Percentiles rank a stretch among this genome's conserved stretches.
Evolutionary conservation across 1,140 invertebrate species (phyloP).

Genomic region (Drosophila sucinea): DNA sequence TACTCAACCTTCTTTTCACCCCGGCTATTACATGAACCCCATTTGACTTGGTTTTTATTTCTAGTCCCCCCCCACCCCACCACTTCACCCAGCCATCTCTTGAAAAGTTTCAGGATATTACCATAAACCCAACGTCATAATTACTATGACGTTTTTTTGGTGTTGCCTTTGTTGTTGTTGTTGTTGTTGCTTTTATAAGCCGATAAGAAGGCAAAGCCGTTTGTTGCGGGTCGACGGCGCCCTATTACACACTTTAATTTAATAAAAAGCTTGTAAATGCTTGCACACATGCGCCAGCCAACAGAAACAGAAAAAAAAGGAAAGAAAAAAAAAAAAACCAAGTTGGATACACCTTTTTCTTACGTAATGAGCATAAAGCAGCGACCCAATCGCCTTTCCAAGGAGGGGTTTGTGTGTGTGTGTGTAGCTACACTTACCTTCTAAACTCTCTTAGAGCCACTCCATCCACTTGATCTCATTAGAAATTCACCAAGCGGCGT

Average conservation of each 20-base stretch:
- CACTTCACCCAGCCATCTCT: no score
- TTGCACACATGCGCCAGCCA: constrained; percentile 54
- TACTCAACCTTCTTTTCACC: not conserved
- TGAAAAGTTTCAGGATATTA: constrained; percentile 48
- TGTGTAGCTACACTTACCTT: constrained; percentile 42
- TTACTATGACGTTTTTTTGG: constrained; percentile 69
- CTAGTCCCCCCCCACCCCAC: not conserved
- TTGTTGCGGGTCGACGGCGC: constrained; percentile 54
- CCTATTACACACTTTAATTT: constrained; percentile 79
- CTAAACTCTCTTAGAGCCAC: not conserved
- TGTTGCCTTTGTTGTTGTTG: constrained; percentile 36
- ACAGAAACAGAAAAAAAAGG: not conserved
- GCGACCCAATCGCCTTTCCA: constrained; percentile 2
- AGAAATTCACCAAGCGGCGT: constrained; percentile 65
- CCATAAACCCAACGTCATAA: constrained; percentile 75
- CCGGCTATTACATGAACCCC: not conserved
- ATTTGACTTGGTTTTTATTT: not conserved
- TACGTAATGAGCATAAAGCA: constrained; percentile 64
- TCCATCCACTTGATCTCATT: constrained; percentile 49
- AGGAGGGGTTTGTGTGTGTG: constrained; percentile 11
- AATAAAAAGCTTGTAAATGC: constrained; percentile 80
- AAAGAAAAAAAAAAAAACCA: not conserved
- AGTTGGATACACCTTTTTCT: constrained; percentile 70
- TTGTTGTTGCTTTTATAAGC: constrained; percentile 26
- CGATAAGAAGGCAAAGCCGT: constrained; percentile 24